phyloP scores from a whole-genome alignment of 2,888 invertebrate genomes.

The Rambutsinella grinnellia region DNA sequence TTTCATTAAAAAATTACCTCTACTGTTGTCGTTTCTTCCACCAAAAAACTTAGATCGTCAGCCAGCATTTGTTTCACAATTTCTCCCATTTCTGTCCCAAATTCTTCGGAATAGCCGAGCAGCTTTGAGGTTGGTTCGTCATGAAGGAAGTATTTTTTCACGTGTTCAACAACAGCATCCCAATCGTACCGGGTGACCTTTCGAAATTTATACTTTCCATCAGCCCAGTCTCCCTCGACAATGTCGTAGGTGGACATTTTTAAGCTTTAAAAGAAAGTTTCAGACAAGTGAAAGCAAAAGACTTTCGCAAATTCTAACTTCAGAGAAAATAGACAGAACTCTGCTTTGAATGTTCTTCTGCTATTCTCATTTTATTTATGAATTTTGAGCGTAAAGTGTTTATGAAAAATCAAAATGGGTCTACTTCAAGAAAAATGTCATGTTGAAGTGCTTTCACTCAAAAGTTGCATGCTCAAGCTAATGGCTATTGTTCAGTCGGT shows the following conservation, averaged over 20 bases:
- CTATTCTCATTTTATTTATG: too few species aligned
- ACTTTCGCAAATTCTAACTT: too few species aligned
- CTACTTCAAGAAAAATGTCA: too few species aligned
- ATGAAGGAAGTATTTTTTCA: constrained; percentile 47
- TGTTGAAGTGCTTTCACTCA: too few species aligned
- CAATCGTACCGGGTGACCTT: constrained; percentile 45
- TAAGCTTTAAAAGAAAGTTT: too few species aligned
- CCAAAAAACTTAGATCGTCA: constrained; percentile 56
- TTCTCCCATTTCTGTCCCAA: constrained; percentile 44
- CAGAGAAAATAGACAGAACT: too few species aligned
- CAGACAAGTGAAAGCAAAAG: too few species aligned
- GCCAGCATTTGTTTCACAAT: constrained; percentile 35
- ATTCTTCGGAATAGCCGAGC: constrained; percentile 53
- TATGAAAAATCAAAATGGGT: too few species aligned
- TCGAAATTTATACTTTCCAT: constrained; percentile 46
- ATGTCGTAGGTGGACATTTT: constrained; percentile 37
- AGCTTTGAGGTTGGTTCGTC: constrained; percentile 56
- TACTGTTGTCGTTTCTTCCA: constrained; percentile 43
- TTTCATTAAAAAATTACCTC: constrained; percentile 30
- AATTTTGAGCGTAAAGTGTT: too few species aligned
- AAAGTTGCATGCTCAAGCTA: too few species aligned
- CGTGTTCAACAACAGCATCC: constrained; percentile 51
- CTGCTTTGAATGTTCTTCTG: too few species aligned
- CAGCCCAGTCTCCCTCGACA: constrained; percentile 54
- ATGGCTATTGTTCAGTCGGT: too few species aligned